phyloP scores from a whole-genome alignment of 2,888 invertebrate genomes.

The Hedychridium roseum region DNA sequence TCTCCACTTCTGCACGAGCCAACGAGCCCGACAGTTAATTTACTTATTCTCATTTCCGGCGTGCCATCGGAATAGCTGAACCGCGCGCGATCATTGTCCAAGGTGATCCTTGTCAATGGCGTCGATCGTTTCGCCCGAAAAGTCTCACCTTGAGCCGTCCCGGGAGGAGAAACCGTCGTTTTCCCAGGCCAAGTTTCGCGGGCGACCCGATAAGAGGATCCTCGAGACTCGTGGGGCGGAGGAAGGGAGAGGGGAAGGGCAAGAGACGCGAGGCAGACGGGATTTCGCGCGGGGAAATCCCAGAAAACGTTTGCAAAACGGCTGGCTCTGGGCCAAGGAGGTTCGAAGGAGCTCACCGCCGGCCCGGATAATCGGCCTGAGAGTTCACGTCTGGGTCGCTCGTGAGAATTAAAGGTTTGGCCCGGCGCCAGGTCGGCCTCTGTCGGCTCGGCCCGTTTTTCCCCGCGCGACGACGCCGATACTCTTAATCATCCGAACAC shows the following conservation, averaged over 20 bases:
- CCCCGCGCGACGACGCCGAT: slow-evolving; percentile 30
- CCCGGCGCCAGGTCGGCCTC: slow-evolving; percentile 29
- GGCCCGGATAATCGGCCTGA: slow-evolving; percentile 17
- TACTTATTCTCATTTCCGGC: too few relatives aligned
- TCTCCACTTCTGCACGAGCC: too few relatives aligned
- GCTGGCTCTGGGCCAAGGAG: slow-evolving; percentile 53
- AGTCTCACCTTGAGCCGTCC: too few relatives aligned
- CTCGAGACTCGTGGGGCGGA: slow-evolving; percentile 2
- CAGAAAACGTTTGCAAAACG: slow-evolving; percentile 42
- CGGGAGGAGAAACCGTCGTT: too few relatives aligned
- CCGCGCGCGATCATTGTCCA: too few relatives aligned
- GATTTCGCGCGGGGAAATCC: slow-evolving; percentile 33
- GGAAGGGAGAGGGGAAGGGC: not conserved
- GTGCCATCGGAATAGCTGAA: too few relatives aligned
- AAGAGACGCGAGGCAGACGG: not conserved
- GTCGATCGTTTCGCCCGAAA: too few relatives aligned
- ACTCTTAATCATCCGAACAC: slow-evolving; percentile 45
- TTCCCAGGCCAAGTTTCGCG: too few relatives aligned
- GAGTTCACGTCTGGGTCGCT: slow-evolving; percentile 46
- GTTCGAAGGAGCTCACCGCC: slow-evolving; percentile 37
- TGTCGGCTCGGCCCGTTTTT: not conserved
- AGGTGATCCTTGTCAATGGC: too few relatives aligned
- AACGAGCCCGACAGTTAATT: too few relatives aligned
- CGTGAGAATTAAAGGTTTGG: slow-evolving; percentile 41
- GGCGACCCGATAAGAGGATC: slow-evolving; percentile 1